Base-by-base conservation (phyloP, 2,888 invertebrate genomes). In the Eutolmus rufibarbis region DNA sequence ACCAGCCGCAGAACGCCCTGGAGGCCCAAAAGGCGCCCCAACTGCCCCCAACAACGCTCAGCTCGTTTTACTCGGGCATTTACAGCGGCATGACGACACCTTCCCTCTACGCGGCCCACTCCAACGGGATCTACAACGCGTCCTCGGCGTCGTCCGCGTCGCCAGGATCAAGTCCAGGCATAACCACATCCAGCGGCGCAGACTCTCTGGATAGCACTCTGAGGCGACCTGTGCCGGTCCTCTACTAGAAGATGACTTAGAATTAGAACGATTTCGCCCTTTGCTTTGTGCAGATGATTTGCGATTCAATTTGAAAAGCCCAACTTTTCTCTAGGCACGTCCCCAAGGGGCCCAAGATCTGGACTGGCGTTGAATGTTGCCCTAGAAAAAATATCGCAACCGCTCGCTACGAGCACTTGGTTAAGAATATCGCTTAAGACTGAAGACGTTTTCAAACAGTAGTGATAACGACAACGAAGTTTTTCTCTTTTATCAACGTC, bases 41-140 rank as follows among this genome's bases (percentile, higher is more conserved):
- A 88, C 89, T 92, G 89, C 92, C 93, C 77, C 93, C 92, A 74
- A 91, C 92, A 37, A 90, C 92, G 16, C 89, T 93, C 77, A 92
- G 92, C 88, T 92, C 92, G 88, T 93, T 93, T 89, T 93, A 93
- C 88, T 92, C 93, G 85, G 92, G 92, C 89, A 92, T 93, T 81
- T 93, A 93, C 87, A 91, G 92, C 81, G 92, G 93, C 87, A 93
- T 93, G 43, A 90, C 93, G 81, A 92, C 92, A 66, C 91, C 93
- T 16, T 92, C 93, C 43, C 89, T 92, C 12, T 92, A 92, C 88
- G 92, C 92, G 9, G 92, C 92, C 87, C 92, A 92, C 57, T 91
- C 92, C 84, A 92, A 91, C 88, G 92, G 92, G n/a, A 91, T 93
- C 74, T 93, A 92, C 89, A 92, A 91, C 89, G 92, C 92, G 88